Conservation (phyloP, 2,888 invertebrate species). For the Perizoma affinitatum region DNA sequence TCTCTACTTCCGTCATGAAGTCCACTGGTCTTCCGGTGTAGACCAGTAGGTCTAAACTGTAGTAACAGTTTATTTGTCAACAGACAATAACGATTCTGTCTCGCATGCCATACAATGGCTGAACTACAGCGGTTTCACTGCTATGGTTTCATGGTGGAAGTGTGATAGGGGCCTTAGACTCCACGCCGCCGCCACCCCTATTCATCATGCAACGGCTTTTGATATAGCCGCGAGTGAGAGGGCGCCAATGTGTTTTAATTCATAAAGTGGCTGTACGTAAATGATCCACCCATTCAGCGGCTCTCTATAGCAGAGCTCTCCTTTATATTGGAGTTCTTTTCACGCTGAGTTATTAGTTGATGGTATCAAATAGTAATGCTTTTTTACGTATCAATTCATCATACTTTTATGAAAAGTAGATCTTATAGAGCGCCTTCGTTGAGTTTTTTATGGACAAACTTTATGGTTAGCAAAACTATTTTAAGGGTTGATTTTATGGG, state of each 20-base stretch:
- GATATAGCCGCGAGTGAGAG: conserved; percentile 26
- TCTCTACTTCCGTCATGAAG: too few relatives aligned
- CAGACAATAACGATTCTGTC: too few relatives aligned
- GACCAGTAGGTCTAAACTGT: too few relatives aligned
- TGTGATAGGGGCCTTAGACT: neutral
- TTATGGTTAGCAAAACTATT: too few relatives aligned
- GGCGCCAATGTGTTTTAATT: conserved; percentile 46
- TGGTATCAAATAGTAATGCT: conserved; percentile 15
- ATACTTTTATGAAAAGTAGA: neutral
- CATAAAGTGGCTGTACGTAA: conserved; percentile 40
- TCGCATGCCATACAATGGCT: too few relatives aligned
- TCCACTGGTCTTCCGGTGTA: too few relatives aligned
- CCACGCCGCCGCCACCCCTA: conserved; percentile 5
- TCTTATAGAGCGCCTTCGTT: too few relatives aligned
- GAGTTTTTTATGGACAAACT: too few relatives aligned
- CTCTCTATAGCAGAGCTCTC: conserved; percentile 6
- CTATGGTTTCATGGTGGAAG: too few relatives aligned
- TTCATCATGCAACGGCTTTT: conserved; percentile 41
- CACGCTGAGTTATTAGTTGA: conserved; percentile 18
- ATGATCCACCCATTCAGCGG: conserved; percentile 30
- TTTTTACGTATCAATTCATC: conserved; percentile 3
- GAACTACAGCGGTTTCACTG: too few relatives aligned
- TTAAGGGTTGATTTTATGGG: too few relatives aligned
- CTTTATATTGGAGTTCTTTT: conserved; percentile 5
- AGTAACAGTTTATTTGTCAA: too few relatives aligned